Conservation (phyloP, 2,113 vertebrate species). For the Ginglymostoma cirratum region DNA sequence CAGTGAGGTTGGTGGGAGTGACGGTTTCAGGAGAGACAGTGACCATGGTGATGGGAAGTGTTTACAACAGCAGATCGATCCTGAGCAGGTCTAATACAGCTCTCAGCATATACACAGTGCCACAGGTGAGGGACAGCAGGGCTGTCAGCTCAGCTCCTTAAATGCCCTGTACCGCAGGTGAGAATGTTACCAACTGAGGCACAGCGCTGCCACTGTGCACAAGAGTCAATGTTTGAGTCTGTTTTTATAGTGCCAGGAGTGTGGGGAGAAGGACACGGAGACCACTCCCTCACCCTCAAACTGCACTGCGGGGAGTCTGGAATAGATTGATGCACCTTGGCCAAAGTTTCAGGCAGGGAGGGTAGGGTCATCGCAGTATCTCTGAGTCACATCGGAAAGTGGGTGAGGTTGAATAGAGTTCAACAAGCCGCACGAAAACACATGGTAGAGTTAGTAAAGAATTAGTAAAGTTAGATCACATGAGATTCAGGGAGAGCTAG, state of each 20-base stretch:
- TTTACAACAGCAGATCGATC: too few relatives aligned
- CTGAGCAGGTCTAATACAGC: too few relatives aligned
- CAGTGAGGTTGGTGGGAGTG: too few relatives aligned
- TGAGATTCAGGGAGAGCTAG: too few relatives aligned
- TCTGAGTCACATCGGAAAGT: background rate
- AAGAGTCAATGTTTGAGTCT: background rate
- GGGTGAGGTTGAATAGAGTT: background rate
- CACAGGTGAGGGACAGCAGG: too few relatives aligned
- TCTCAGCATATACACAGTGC: too few relatives aligned
- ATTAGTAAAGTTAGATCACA: too few relatives aligned
- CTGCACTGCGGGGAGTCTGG: background rate
- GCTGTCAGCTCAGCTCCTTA: too few relatives aligned
- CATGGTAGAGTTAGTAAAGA: too few relatives aligned
- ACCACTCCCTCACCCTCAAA: background rate
- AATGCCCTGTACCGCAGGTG: background rate
- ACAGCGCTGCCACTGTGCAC: background rate
- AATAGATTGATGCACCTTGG: background rate
- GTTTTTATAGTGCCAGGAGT: background rate
- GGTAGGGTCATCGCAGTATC: background rate
- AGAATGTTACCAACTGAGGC: background rate
- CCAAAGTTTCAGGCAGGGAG: background rate
- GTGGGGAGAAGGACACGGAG: background rate
- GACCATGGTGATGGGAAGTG: too few relatives aligned
- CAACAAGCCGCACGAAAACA: background rate
- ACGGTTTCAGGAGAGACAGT: too few relatives aligned